Evolutionary conservation across 2,113 vertebrate genomes (phyloP), one percentile per base, ranked within the genome.

Genomic region (Rhipidura dahli): DNA sequence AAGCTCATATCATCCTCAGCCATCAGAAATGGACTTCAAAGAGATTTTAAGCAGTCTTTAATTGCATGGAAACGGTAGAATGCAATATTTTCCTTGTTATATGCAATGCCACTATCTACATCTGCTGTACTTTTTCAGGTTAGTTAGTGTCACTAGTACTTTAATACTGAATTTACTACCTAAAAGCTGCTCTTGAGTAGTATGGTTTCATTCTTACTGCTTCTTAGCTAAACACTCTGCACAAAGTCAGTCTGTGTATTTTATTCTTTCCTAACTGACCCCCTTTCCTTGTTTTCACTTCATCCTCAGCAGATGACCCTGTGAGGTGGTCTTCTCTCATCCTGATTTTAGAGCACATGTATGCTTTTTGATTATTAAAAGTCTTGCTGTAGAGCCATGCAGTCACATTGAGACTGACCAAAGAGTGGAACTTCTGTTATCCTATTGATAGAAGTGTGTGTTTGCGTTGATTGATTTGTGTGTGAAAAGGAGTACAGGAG

Each of bases 1-100:
- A 49, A 75, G 44, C 15, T 78, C 50, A 3, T 81, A 78, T 70
- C 80, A 90, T 64, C 90, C 69, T 78, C 77, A 93, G 60, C 24
- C 44, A 85, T 89, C 87, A 80, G 78, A 65, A 96, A 75, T 64
- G 53, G 76, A 87, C 83, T 90, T 90, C 76, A 87, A 81, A 89
- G 84, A 89, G 42, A 78, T 90, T 86, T 83, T 80, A 49, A 91
- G 50, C 26, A 50, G 31, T 33, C 39, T 79, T 79, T 80, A 91
- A 66, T 80, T 89, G 45, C 54, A 73, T 49, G 18, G 27, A 78
- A 94, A 75, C 56, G 27, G 26, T 84, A 60, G 83, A 89, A 84
- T 68, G 47, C 18, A 59, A 0, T 68, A 5, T 90, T 88, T 90
- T 85, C 33, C 40, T 18, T 73, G 31, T 86, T 83, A 24, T 16